These are phyloP conservation scores for Eutolmus rufibarbis DNA, from an alignment of 2,888 invertebrate genomes.

Conservation along the genomic window DNA sequence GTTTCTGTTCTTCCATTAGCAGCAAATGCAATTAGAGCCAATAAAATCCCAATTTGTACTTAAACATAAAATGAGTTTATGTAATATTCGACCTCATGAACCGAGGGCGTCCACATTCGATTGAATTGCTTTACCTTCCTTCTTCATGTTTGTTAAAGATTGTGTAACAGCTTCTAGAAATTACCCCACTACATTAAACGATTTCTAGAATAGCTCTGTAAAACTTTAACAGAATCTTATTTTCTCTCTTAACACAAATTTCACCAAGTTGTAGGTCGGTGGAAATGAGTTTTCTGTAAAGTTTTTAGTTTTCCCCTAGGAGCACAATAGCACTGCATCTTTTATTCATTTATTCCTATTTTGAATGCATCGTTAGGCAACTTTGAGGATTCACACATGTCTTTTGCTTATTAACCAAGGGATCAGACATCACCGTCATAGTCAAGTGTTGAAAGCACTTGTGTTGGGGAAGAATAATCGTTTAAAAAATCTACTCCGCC, in stretches of 20 bases:
- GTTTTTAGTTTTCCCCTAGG: not conserved
- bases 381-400: not conserved
- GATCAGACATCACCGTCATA: not conserved
- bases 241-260: not conserved
- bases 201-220: not conserved
- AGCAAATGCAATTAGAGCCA: conserved; percentile 4
- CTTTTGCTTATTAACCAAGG: not conserved
- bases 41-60: conserved; percentile 6
- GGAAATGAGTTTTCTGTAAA: not conserved
- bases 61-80: not conserved
- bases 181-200: not conserved
- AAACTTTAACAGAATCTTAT: not conserved
- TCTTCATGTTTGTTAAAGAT: not conserved
- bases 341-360: not conserved
- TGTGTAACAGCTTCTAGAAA: not conserved
- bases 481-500: not conserved
- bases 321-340: not conserved
- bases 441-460: not conserved
- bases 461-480: not conserved
- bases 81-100: not conserved
- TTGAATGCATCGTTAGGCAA: not conserved
- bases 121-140: not conserved
- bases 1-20: not conserved
- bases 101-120: not conserved
- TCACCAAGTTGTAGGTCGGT: not conserved